Conservation (phyloP, 2,797 vertebrate genomes). For the Anguilla megastoma region DNA sequence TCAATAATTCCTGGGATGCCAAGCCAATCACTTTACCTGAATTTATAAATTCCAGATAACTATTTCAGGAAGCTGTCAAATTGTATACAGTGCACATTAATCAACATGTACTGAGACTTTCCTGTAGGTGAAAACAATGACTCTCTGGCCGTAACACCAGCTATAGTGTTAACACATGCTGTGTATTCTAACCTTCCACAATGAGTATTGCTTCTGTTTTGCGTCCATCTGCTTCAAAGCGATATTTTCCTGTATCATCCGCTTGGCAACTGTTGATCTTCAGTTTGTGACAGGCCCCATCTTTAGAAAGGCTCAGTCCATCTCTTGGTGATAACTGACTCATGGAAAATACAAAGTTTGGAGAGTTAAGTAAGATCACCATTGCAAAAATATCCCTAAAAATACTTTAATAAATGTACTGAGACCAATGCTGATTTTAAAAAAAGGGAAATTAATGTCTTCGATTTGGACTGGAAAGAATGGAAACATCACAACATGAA, state of each 20-base stretch:
- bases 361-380: not conserved
- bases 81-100: not conserved
- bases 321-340: conserved; percentile 72
- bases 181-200: conserved; percentile 74
- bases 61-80: not conserved
- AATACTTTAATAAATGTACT: not conserved
- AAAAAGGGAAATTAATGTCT: no score
- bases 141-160: not conserved
- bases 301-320: conserved; percentile 68
- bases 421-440: not conserved
- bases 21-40: not conserved
- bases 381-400: not conserved
- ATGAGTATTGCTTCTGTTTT: conserved; percentile 79
- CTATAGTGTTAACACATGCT: not conserved
- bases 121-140: not conserved
- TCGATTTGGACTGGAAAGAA: not conserved
- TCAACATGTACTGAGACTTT: not conserved
- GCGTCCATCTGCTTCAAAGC: conserved; percentile 78
- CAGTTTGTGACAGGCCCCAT: conserved; percentile 75
- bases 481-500: not conserved
- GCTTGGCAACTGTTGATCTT: conserved; percentile 68
- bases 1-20: not conserved
- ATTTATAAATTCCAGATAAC: not conserved
- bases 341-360: not conserved
- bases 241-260: conserved; percentile 79